Conservation (phyloP, 2,113 vertebrate genomes). For the Psittacara wagleri region DNA sequence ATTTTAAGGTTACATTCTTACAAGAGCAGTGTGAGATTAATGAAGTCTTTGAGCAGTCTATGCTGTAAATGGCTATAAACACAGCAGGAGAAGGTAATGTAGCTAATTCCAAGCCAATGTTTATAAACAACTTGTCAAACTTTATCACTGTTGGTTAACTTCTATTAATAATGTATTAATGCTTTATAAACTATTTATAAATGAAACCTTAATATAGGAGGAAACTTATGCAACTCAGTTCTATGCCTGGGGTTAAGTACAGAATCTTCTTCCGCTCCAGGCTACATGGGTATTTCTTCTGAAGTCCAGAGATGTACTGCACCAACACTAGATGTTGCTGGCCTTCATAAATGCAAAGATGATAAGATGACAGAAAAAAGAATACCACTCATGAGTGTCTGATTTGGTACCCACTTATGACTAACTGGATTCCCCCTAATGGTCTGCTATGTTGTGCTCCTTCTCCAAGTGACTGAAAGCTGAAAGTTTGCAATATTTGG, state of each 20-base stretch:
- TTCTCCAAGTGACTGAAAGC: neutral
- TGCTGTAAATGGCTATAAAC: slow-evolving; percentile 38
- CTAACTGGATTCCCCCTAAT: neutral
- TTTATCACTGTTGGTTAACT: slow-evolving; percentile 43
- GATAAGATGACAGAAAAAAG: neutral
- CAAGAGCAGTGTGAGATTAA: neutral
- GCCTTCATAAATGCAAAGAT: neutral
- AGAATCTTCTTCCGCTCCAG: neutral
- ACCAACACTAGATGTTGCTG: neutral
- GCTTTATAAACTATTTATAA: slow-evolving; percentile 62
- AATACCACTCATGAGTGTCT: neutral
- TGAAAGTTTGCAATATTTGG: neutral
- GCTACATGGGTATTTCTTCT: neutral
- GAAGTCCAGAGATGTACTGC: neutral
- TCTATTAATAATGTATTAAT: slow-evolving; percentile 49
- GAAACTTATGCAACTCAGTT: neutral
- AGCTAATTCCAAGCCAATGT: slow-evolving; percentile 20
- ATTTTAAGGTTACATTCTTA: slow-evolving; percentile 14
- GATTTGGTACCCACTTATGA: neutral
- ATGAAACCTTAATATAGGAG: slow-evolving; percentile 9
- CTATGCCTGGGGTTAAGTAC: neutral
- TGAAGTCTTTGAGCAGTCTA: neutral
- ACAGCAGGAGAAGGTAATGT: slow-evolving; percentile 15
- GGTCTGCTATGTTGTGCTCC: neutral
- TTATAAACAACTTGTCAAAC: slow-evolving; percentile 56